phyloP scores from a whole-genome alignment of 2,113 vertebrate genomes.

The Ascaphus truei region DNA sequence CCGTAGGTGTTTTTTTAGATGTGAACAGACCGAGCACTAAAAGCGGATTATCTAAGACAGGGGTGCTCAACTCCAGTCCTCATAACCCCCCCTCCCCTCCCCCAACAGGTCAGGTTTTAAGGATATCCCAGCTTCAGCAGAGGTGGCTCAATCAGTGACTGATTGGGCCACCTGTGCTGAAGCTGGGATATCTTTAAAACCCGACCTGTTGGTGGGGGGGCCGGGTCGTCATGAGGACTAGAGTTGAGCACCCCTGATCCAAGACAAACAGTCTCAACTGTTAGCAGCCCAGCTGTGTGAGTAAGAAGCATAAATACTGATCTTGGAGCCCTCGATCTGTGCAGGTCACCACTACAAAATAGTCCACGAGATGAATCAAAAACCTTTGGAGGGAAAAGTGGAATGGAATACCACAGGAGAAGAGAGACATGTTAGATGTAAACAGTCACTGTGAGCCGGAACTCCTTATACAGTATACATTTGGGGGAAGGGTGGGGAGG shows the following conservation, averaged over 20 bases:
- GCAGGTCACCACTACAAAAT: constrained; percentile 7
- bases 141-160: too few species aligned
- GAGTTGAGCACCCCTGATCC: neutral
- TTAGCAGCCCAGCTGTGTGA: neutral
- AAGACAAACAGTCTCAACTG: neutral
- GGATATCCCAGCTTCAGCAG: too few species aligned
- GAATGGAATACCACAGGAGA: neutral
- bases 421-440: constrained; percentile 13
- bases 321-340: constrained; percentile 9
- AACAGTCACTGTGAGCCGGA: neutral
- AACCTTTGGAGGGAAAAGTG: neutral
- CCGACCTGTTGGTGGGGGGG: too few species aligned
- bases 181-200: too few species aligned
- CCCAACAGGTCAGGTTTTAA: too few species aligned
- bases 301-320: constrained; percentile 1
- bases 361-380: constrained; percentile 8
- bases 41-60: too few species aligned
- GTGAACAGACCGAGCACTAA: constrained; percentile 5
- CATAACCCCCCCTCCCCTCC: too few species aligned
- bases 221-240: too few species aligned
- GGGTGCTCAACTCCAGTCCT: too few species aligned
- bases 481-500: too few species aligned
- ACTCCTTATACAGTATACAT: constrained; percentile 7
- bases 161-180: too few species aligned
- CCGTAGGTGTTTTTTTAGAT: neutral